Evolutionary conservation across 1,140 invertebrate species (phyloP).

Genomic region (Drosophila varians): DNA sequence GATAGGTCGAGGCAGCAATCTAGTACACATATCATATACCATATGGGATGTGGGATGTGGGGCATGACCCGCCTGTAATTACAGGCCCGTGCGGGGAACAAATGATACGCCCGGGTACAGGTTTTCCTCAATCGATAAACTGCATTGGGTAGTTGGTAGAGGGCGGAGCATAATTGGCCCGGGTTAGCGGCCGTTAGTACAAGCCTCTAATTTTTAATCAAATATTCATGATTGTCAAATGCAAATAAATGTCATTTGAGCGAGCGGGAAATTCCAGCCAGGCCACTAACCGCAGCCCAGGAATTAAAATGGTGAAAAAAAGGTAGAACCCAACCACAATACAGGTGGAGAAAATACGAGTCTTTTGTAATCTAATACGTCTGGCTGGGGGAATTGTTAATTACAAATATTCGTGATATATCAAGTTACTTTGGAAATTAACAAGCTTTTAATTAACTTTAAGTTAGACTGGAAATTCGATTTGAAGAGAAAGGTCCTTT

Average conservation of each 20-base stretch:
- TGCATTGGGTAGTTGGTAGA: constrained; percentile 21
- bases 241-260: constrained; percentile 26
- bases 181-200: neutral
- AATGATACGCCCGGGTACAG: constrained; percentile 13
- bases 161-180: constrained; percentile 16
- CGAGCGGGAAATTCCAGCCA: constrained; percentile 11
- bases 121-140: constrained; percentile 26
- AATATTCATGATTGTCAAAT: constrained; percentile 33
- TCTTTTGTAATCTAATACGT: neutral
- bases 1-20: neutral
- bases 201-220: constrained; percentile 1
- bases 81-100: neutral
- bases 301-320: too few relatives aligned
- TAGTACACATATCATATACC: neutral
- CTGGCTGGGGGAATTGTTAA: neutral
- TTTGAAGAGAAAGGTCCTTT: too few relatives aligned
- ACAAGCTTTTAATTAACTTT: too few relatives aligned
- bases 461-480: too few relatives aligned
- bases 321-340: too few relatives aligned
- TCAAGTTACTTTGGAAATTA: neutral
- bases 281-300: constrained; percentile 14
- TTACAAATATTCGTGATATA: neutral
- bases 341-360: neutral
- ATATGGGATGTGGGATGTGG: too few relatives aligned
- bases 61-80: constrained; percentile 16